Evolutionary conservation across 2,888 invertebrate species (phyloP), one percentile per base, ranked within the genome.

Genomic region (Allygus modestus): DNA sequence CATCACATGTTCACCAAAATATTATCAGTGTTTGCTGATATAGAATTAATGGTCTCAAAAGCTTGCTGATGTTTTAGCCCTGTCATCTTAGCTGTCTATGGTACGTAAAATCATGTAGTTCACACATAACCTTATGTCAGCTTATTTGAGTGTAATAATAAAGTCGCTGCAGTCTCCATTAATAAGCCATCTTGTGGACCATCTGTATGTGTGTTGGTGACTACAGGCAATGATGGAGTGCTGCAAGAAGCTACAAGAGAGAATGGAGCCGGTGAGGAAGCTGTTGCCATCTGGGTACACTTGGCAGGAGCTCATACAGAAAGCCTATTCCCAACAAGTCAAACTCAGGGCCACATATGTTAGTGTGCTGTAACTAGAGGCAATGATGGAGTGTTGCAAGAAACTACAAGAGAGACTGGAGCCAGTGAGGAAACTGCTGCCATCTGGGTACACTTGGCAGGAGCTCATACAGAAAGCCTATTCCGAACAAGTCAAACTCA

Each of bases 361-460:
- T 37, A 9, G 5, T 37, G 37, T 37, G 37, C 9, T 37, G 37
- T 37, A 9, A 37, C 9, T 4, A 9, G 90, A 92, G 91, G 94
- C 93, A 0, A 91, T 93, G 0, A 91, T 94, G 86, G 92, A 92
- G 89, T 94, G 94, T 37, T 95, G 95, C 89, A 92, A 95, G 87
- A 92, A 92, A 28, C 89, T 96, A 7, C 88, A 93, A 73, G 90
- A 92, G 41, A 92, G 94, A 86, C 89, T 96, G 79, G 91, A 92
- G 51, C 85, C 85, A 9, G 71, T 87, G 17, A 84, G 84, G 54
- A 65, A 84, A 58, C 28, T 85, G 89, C 94, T 5, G 89, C 90
- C 77, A 90, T 31, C 86, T 84, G 92, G 87, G 94, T 94, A 0
- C 90, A 91, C 86, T 75, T 86, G n/a, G 90, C 91, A 85, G 41